phyloP scores from a whole-genome alignment of 2,888 invertebrate species.

The Chaetoderma sp. region DNA sequence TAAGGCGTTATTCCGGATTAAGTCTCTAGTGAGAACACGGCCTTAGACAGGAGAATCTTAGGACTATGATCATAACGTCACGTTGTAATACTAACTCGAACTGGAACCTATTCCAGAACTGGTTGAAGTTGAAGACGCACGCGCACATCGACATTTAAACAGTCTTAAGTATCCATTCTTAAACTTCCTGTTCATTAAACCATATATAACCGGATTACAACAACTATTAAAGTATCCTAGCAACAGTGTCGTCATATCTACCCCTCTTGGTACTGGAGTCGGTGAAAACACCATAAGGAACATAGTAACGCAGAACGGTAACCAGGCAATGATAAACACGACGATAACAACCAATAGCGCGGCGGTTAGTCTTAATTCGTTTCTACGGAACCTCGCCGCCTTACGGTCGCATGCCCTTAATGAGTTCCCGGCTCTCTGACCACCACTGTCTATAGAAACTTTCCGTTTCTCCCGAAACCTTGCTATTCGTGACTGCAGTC shows the following conservation, averaged over 20 bases:
- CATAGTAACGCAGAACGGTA: conserved; percentile 63
- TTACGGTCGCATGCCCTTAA: neutral
- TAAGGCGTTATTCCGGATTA: no score
- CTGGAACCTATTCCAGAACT: no score
- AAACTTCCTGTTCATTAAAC: conserved; percentile 56
- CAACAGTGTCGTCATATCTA: conserved; percentile 55
- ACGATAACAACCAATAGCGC: conserved; percentile 52
- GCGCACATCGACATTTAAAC: conserved; percentile 16
- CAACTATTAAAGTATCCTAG: conserved; percentile 61
- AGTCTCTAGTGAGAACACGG: no score
- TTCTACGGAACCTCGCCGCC: conserved; percentile 22
- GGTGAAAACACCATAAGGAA: conserved; percentile 46
- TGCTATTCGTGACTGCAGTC: neutral
- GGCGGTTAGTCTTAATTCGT: conserved; percentile 51
- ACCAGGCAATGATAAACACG: conserved; percentile 57
- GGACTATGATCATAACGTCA: no score
- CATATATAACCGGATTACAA: conserved; percentile 61
- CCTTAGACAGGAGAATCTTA: no score
- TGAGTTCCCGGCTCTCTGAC: neutral
- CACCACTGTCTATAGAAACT: neutral
- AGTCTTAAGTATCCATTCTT: conserved; percentile 44
- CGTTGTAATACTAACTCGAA: no score
- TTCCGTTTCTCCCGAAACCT: neutral
- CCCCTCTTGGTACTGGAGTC: conserved; percentile 30
- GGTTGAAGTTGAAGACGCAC: no score